Evolutionary conservation across 2,888 invertebrate genomes (phyloP), one percentile per base, ranked within the genome.

Genomic region (Heliconius sara): DNA sequence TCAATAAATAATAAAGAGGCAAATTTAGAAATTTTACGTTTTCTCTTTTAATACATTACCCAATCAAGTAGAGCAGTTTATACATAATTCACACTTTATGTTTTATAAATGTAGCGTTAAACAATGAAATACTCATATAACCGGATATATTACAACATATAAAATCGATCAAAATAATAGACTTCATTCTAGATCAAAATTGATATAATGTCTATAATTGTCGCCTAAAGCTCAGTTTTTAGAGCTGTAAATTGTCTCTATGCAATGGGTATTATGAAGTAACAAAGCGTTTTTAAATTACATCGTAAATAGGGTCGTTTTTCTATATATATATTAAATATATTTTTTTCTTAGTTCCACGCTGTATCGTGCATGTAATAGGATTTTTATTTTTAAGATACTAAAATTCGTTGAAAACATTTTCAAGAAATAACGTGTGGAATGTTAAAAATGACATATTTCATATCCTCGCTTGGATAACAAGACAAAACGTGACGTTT

Each of bases 71-170:
- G 10, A 65, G 47, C 16, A 47, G 19, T 39, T 19, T 6, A 22
- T 75, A 19, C 27, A 63, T 65, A 75, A 75, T 65, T 65, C 43
- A 63, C 47, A 75, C 19, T 27, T 65, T 65, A 6, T 19, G 27
- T 75, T 19, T 75, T 75, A 43, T 75, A 65, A 65, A 65, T 47
- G 65, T 65, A 65, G 75, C 75, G 65, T 75, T 65, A 65, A 65
- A 74, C 73, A 74, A 78, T 47, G 67, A 34, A 67, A 52, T 34
- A 19, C 19, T 30, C 67, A 68, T 68, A 77, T 52, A 71, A 77
- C 77, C 57, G 76, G 67, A 77, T 66, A 77, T 27, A 66, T 77
- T 79, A 77, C 63, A 39, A 77, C 43, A 67, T 43, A 30, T 72
- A 9, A 77, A 60, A 73, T 79, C 72, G 16, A 79, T 79, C 67